Base-by-base conservation (phyloP, 2,888 invertebrate species). In the Diadegma fenestrale region DNA sequence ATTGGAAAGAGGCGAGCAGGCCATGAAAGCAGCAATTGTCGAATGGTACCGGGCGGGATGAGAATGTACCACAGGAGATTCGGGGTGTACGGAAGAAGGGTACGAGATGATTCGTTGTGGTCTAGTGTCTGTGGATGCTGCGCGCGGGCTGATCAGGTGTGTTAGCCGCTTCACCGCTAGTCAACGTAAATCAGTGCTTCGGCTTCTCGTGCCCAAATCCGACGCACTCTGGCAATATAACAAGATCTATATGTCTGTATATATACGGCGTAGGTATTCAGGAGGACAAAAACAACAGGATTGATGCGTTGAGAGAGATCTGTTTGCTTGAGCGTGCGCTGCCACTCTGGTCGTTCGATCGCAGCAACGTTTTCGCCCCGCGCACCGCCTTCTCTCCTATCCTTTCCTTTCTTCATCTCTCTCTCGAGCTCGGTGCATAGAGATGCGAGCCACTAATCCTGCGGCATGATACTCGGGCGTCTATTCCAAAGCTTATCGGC, bases 201-300 rank as follows among this genome's bases (percentile, higher is more conserved):
- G 73, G 80, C 80, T 41, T 66, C 72, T 72, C 73, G 51, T 48
- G 73, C 54, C 22, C 69, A 71, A 69, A 80, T 80, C 71, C 79
- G 71, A 80, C 79, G 72, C 51, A 73, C 51, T 43, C 26, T 33
- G 5, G 4, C 3, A 51, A 41, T 51, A 64, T 66, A 41, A 64
- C 79, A n/a, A n/a, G 80, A 22, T 41, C 43, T 12, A 66, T 41
- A 33, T 33, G 33, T 6, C 33, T 33, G 51, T 80, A 72, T 80
- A 72, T 19, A 73, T 22, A 45, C 45, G 22, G 30, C 22, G 3
- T 48, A 63, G 79, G 61, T 63, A 71, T 61, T 30, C 58, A 72
- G 66, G 54, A 43, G n/a, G 61, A 73, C 80, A 80, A 80, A 80
- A 80, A 80, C 80, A 72, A 80, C 80, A 66, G 80, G 66, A 80